Conservation (phyloP, 2,797 vertebrate genomes). For the Gallinago nigripennis region DNA sequence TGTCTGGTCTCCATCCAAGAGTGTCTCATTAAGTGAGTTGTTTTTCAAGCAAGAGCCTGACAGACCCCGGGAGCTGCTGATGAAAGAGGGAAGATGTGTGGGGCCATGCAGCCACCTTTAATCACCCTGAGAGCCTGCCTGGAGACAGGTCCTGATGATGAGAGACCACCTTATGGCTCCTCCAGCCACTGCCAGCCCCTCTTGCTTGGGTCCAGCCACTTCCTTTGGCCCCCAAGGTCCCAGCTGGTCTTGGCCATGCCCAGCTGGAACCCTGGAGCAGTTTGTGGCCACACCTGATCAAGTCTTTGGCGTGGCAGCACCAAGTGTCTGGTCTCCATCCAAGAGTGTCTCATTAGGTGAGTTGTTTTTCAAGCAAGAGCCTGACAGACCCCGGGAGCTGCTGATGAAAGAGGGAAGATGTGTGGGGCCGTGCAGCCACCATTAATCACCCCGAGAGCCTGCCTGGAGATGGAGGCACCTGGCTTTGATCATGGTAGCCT, state of each 20-base stretch:
- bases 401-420: neutral
- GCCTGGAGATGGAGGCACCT: neutral
- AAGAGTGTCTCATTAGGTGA: neutral
- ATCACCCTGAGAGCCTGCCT: neutral
- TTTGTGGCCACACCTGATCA: neutral
- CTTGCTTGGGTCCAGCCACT: neutral
- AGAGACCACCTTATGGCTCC: neutral
- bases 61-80: neutral
- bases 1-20: neutral
- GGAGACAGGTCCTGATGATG: neutral
- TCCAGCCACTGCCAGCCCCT: neutral
- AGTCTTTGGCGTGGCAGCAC: neutral
- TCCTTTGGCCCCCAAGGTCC: neutral
- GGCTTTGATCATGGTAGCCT: neutral
- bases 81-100: neutral
- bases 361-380: neutral
- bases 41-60: neutral
- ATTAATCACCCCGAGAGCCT: neutral
- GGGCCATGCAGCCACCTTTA: neutral
- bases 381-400: neutral
- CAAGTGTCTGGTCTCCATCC: neutral
- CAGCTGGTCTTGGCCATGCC: neutral
- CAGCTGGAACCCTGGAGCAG: neutral
- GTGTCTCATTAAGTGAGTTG: neutral
- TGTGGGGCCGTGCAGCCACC: neutral